Conservation (phyloP, 2,797 vertebrate genomes). For the Crocidura indochinensis region DNA sequence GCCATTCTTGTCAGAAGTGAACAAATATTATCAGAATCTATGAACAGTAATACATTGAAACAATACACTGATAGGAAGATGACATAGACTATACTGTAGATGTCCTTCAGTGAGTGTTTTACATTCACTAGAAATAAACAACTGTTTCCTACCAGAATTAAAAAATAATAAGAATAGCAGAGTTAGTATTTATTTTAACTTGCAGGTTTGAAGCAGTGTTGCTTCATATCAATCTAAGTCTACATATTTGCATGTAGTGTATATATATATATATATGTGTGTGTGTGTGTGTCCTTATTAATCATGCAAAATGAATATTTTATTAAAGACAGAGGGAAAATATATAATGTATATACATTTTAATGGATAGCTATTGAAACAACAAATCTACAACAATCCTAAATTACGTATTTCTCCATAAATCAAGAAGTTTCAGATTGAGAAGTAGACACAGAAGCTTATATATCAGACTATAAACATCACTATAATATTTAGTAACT, state of each 20-base stretch:
- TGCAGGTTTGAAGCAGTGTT: not conserved
- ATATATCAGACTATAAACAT: not conserved
- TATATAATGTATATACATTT: conserved; percentile 20
- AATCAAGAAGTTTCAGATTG: not conserved
- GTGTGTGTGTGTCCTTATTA: not conserved
- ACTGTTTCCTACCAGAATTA: not conserved
- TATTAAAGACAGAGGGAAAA: conserved; percentile 28
- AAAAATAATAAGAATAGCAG: no score
- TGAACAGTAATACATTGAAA: not conserved
- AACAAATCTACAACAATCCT: not conserved
- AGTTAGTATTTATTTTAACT: not conserved
- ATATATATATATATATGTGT: not conserved
- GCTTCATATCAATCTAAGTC: conserved; percentile 56
- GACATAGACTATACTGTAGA: not conserved
- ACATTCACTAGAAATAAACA: not conserved
- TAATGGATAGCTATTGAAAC: not conserved
- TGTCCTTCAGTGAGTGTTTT: not conserved
- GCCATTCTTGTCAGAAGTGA: not conserved
- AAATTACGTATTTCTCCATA: not conserved
- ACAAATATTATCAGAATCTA: not conserved
- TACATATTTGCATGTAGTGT: not conserved
- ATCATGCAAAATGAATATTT: not conserved
- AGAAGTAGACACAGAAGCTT: not conserved
- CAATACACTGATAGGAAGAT: not conserved
- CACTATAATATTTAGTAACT: not conserved